Evolutionary conservation across 2,888 invertebrate genomes (phyloP).

Genomic region (Baronia brevicornis): DNA sequence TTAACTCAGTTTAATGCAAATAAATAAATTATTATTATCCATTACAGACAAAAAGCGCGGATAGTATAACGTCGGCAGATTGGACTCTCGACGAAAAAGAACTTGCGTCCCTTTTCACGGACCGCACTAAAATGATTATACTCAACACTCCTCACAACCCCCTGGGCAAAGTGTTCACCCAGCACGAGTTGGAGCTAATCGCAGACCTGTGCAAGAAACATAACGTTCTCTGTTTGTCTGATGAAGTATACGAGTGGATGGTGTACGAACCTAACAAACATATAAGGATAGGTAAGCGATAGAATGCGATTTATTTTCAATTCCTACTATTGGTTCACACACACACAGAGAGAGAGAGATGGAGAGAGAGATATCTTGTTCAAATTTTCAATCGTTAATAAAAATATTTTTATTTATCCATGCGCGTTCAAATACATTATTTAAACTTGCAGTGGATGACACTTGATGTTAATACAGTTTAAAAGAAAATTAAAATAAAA

Average conservation of each 20-base stretch:
- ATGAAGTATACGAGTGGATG: slow-evolving; percentile 99
- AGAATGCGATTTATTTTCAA: too few relatives aligned
- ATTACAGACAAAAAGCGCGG: slow-evolving; percentile 52
- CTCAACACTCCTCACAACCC: slow-evolving; percentile 99
- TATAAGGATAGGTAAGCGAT: slow-evolving; percentile 87
- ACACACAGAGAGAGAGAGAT: too few relatives aligned
- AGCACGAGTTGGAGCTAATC: slow-evolving; percentile 82
- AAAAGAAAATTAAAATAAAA: too few relatives aligned
- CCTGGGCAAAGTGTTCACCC: slow-evolving; percentile 89
- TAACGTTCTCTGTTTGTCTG: slow-evolving; percentile 93
- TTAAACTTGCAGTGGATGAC: too few relatives aligned
- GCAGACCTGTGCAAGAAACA: slow-evolving; percentile 93
- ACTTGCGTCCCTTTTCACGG: slow-evolving; percentile 85
- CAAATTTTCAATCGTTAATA: too few relatives aligned
- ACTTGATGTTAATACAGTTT: too few relatives aligned
- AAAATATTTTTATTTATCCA: too few relatives aligned
- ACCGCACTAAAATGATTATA: slow-evolving; percentile 94
- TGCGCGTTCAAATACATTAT: too few relatives aligned
- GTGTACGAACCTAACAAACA: slow-evolving; percentile 89
- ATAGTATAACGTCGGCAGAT: slow-evolving; percentile 82
- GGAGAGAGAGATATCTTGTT: too few relatives aligned
- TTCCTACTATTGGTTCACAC: too few relatives aligned
- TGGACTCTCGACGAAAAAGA: slow-evolving; percentile 92
- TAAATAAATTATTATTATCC: too few relatives aligned
- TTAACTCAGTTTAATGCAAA: too few relatives aligned